Conservation (phyloP, 2,113 vertebrate genomes). For the Butorides virescens region DNA sequence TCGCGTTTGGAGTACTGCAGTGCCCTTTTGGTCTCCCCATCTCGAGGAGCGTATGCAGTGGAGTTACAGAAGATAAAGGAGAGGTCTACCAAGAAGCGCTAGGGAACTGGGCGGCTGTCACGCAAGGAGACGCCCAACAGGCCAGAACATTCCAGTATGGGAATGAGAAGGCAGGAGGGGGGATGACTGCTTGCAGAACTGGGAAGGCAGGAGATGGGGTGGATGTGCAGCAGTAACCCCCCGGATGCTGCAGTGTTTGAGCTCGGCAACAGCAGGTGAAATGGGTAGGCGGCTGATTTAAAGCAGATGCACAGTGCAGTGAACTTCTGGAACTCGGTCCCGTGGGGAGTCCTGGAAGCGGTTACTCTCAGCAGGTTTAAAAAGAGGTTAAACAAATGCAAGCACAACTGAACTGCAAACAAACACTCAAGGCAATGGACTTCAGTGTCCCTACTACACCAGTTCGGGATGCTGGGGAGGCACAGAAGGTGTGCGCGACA, state of each 20-base stretch:
- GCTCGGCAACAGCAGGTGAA: background rate
- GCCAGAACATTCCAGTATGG: background rate
- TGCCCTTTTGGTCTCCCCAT: background rate
- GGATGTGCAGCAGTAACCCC: background rate
- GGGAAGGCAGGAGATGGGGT: background rate
- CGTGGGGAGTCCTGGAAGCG: background rate
- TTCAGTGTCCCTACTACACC: background rate
- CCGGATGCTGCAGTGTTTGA: background rate
- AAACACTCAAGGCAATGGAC: background rate
- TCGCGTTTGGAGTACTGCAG: background rate
- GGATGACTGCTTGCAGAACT: background rate
- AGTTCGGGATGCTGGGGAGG: background rate
- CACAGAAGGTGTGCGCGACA: fast-evolving
- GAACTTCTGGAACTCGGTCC: background rate
- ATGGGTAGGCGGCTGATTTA: background rate
- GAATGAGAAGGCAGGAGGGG: background rate
- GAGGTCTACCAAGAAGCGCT: background rate
- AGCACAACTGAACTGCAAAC: background rate
- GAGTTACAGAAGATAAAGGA: background rate
- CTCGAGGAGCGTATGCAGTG: background rate
- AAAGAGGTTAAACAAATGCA: background rate
- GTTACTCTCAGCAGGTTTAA: background rate
- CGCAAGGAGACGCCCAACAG: background rate
- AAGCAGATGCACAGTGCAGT: background rate
- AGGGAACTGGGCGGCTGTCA: background rate